These are phyloP conservation scores for Trachelus troglodyta DNA, from an alignment of 2,888 invertebrate species.

Conservation along the genomic window DNA sequence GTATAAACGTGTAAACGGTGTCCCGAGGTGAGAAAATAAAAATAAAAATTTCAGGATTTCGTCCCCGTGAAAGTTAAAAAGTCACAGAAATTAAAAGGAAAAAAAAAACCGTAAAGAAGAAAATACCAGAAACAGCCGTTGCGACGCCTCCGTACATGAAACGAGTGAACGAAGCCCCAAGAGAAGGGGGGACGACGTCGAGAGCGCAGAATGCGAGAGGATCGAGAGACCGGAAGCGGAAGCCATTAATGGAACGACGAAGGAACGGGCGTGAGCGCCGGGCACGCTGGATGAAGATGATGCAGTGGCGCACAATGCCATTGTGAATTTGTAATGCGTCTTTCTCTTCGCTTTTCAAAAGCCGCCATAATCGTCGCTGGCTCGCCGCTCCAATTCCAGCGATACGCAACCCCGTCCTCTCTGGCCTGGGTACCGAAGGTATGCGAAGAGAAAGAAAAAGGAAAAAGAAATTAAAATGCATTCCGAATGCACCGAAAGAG, in stretches of 20 bases:
- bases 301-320: constrained; percentile 50
- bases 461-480: no score
- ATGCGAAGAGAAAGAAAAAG: no score
- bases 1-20: no score
- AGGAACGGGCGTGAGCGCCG: constrained; percentile 18
- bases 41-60: no score
- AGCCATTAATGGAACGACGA: constrained; percentile 53
- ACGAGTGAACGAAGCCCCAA: background rate
- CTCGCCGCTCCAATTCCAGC: no score
- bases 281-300: constrained; percentile 23
- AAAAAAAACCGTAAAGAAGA: constrained; percentile 9
- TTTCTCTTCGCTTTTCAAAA: no score
- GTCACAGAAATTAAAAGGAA: background rate
- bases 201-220: constrained; percentile 18
- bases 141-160: background rate
- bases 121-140: constrained; percentile 7
- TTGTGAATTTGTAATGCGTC: constrained; percentile 43
- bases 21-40: no score
- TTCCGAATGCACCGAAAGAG: no score
- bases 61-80: background rate
- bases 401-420: no score
- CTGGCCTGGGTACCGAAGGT: no score
- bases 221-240: constrained; percentile 59
- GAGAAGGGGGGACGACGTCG: background rate
- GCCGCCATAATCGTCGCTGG: no score